These are phyloP conservation scores for sheep (Ovis aries) DNA, from an alignment of 2,113 vertebrate species.

Conservation along the genomic window DNA sequence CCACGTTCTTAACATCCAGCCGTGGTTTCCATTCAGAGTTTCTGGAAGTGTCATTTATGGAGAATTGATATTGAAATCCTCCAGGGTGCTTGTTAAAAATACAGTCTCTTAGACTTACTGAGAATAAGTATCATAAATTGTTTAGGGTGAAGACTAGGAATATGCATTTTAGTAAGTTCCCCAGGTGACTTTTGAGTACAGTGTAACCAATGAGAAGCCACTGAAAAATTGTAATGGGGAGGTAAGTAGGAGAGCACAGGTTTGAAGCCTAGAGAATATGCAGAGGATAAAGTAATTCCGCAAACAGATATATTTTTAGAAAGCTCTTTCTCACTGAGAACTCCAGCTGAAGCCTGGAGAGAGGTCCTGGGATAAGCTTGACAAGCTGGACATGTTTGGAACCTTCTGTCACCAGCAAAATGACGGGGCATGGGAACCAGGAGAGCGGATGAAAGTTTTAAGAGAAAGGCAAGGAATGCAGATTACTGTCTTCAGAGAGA, in stretches of 20 bases:
- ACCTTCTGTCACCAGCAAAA: neutral
- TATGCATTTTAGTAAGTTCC: neutral
- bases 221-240: neutral
- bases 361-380: neutral
- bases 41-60: neutral
- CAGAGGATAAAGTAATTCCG: neutral
- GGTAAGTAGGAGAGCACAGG: neutral
- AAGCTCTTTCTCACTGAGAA: neutral
- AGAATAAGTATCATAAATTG: neutral
- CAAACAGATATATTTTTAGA: neutral
- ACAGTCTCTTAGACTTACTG: neutral
- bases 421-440: neutral
- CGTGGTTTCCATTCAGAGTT: neutral
- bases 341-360: neutral
- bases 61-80: neutral
- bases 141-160: neutral
- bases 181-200: neutral
- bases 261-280: neutral
- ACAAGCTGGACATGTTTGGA: neutral
- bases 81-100: neutral
- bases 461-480: neutral
- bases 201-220: neutral
- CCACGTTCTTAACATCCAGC: neutral
- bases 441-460: neutral
- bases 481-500: neutral